Base-by-base conservation (phyloP, 2,113 vertebrate genomes). In the Antechinus stuartii region DNA sequence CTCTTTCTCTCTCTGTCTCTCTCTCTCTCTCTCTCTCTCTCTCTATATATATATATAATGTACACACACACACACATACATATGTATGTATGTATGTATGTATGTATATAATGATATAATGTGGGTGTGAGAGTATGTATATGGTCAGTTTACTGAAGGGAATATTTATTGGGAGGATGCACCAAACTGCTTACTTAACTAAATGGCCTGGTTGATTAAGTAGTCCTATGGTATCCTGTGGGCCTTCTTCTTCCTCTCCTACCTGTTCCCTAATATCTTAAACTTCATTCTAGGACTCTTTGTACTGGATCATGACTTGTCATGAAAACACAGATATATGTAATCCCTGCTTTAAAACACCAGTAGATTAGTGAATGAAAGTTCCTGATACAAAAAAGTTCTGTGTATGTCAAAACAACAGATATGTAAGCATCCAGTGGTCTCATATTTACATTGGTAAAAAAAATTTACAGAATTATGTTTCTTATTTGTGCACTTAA, bases 261-360 rank as follows among this genome's bases (percentile, higher is more conserved):
- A 35, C 30, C 3, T 11, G 35, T 14, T n/a, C 61, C 30, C 92
- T 76, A 55, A 19, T 91, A 93, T 91, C 26, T 90, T 92, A 95
- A 93, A 61, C 95, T 91, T 94, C 76, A 50, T 91, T 16, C 0
- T 24, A 93, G 55, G 54, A 46, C 54, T 94, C 55, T 93, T 97
- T 94, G 94, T 89, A 91, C 35, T 93, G 95, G 35, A 76, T 94
- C 9, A 54, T 97, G 68, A 84, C 94, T 96, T 97, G 94, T 95
- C 94, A 97, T 54, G 92, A 96, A 68, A 22, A 76, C 68, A 76
- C 9, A 76, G 68, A 42, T 93, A 90, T 93, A 90, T 95, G 68
- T 93, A 90, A 94, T 16, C 16, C 68, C 19, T 76, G 35, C 1
- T 42, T 42, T 93, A 89, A 97, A 97, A 93, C 93, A 52, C 84